Conservation (phyloP, 2,888 invertebrate species). For the Muscina levida region DNA sequence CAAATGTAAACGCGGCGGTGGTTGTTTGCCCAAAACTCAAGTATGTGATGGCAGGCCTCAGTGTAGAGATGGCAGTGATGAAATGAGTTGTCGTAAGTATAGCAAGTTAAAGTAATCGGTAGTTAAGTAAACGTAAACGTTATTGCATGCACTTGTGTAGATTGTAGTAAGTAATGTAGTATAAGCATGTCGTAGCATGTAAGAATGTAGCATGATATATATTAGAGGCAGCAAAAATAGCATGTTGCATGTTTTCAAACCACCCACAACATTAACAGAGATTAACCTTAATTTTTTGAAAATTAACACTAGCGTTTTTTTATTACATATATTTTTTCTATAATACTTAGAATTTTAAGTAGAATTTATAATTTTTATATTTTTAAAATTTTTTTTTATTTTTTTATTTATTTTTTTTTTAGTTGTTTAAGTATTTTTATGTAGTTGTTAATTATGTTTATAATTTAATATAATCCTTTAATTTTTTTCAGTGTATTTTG, state of each 20-base stretch:
- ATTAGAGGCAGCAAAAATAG: too few species aligned
- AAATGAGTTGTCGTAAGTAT: slow-evolving; percentile 80
- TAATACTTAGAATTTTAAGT: too few species aligned
- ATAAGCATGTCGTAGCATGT: neutral
- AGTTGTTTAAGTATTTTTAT: slow-evolving; percentile 5
- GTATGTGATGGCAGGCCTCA: slow-evolving; percentile 82
- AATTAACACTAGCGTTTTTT: neutral
- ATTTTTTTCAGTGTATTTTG: slow-evolving; percentile 16
- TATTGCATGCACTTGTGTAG: slow-evolving; percentile 32
- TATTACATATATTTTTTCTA: too few species aligned
- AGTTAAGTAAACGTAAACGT: neutral
- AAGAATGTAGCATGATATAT: slow-evolving; percentile 4
- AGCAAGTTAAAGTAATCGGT: slow-evolving; percentile 1
- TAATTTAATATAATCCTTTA: slow-evolving; percentile 39
- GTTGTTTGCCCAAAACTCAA: slow-evolving; percentile 78
- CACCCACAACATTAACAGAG: slow-evolving; percentile 13
- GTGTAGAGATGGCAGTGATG: slow-evolving; percentile 82
- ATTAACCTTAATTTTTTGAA: neutral
- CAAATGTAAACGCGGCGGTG: slow-evolving; percentile 79
- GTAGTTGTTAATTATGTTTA: slow-evolving; percentile 48
- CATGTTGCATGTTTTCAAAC: too few species aligned
- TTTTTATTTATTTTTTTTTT: slow-evolving; percentile 1
- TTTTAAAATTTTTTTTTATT: neutral
- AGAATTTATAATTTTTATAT: neutral
- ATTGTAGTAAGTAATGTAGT: slow-evolving; percentile 28